Percentiles rank a stretch among this genome's conserved stretches.
Evolutionary conservation across 2,888 invertebrate genomes (phyloP).

Genomic region (Latrodectus elegans): DNA sequence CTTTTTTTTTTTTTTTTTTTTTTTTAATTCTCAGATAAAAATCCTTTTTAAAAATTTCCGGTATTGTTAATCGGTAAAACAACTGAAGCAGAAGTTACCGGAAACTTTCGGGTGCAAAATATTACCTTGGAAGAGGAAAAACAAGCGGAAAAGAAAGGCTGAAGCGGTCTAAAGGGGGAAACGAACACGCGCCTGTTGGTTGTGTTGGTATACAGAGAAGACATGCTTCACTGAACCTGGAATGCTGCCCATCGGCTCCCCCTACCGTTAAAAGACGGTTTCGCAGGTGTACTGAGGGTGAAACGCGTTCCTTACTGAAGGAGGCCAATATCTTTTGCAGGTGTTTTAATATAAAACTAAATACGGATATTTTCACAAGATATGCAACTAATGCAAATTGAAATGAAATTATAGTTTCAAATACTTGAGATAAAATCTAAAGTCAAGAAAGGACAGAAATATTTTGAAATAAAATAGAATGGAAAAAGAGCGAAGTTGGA

Average conservation of each 20-base stretch:
- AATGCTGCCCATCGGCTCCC: conserved; percentile 63
- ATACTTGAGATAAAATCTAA: no score
- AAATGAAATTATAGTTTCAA: no score
- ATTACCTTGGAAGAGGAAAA: no score
- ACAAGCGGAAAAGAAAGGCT: background rate
- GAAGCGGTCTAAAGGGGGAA: background rate
- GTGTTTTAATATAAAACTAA: no score
- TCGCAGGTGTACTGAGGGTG: background rate
- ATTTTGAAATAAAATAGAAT: background rate
- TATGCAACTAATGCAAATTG: no score
- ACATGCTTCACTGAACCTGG: conserved; percentile 53
- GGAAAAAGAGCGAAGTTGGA: background rate
- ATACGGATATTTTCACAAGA: no score
- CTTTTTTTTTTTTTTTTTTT: no score
- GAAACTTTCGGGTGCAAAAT: no score
- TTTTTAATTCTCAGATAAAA: background rate
- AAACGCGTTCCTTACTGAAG: background rate
- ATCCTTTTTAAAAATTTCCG: background rate
- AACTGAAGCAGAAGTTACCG: background rate
- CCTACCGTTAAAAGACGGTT: conserved; percentile 49
- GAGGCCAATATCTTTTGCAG: no score
- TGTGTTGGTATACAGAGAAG: background rate
- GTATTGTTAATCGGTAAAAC: background rate
- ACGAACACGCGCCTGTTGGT: background rate
- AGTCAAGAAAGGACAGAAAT: background rate